Conservation (phyloP, 2,797 vertebrate species). For the Sebastes iracundus region DNA sequence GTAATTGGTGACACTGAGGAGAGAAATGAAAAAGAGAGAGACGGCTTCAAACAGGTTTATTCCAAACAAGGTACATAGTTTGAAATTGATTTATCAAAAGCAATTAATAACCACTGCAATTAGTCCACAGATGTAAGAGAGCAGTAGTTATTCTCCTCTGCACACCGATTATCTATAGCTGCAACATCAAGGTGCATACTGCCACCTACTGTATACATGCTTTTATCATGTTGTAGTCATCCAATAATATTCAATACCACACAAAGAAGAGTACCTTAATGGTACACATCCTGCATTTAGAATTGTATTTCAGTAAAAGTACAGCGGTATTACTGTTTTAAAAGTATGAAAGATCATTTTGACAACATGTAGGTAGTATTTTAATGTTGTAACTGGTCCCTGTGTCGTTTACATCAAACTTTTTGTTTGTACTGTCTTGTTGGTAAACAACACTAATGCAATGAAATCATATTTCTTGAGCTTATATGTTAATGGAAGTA, state of each 20-base stretch:
- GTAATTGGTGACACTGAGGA: not conserved
- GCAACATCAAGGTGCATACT: slow-evolving; percentile 31
- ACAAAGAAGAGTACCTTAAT: not conserved
- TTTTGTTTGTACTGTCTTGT: not conserved
- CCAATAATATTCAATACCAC: not conserved
- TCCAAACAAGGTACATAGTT: not conserved
- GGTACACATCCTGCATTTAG: not conserved
- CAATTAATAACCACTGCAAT: slow-evolving; percentile 12
- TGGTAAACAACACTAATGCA: not conserved
- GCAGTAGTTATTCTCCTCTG: not conserved
- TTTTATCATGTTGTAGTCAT: not conserved
- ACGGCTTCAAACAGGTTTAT: not conserved
- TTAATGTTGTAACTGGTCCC: not conserved
- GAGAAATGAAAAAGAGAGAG: not conserved
- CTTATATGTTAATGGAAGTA: not conserved
- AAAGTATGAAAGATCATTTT: not conserved
- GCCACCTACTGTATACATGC: slow-evolving; percentile 47
- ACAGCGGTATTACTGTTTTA: not conserved
- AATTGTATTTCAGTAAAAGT: not conserved
- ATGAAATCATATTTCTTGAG: not conserved
- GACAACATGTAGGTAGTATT: not conserved
- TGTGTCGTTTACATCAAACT: not conserved
- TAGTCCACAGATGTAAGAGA: slow-evolving; percentile 10
- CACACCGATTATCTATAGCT: not conserved
- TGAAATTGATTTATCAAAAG: not conserved